Base-by-base conservation (phyloP, 2,888 invertebrate genomes). In the Acronicta leporina region DNA sequence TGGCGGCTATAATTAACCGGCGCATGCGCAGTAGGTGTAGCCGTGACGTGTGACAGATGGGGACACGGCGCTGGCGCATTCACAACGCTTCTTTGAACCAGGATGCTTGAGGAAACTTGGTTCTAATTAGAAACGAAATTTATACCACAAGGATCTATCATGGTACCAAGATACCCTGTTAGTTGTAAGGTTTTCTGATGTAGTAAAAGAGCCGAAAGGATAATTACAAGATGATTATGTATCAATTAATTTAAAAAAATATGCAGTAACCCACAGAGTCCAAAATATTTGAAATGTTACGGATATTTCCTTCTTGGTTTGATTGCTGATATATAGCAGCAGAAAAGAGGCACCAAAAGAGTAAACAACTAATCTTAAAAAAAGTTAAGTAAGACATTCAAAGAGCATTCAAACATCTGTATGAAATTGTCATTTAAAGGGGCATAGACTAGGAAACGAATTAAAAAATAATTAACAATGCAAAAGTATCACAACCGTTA, bases 11-110 rank as follows among this genome's bases (percentile, higher is more conserved):
- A 92, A 91, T 91, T 92, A 92, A 87, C 77, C 73, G 72, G 50
- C 68, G 72, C 71, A 54, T 71, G 81, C 78, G 85, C 85, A 82
- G 84, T 86, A 85, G 89, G 89, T 85, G 89, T 85, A 81, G 82
- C 84, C 49, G 70, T 77, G 92, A 91, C 92, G 84, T 77, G 84
- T 89, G 93, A 93, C 92, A 91, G 91, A 92, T 92, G 92, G 86
- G 75, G 83, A 92, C 92, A 92, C 85, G 84, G 82, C 86, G 87
- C 88, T 89, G 91, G 92, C 91, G 85, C 82, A 86, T 80, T 77
- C 79, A 73, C 71, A 63, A 68, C 69, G 83, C 77, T 83, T 85
- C 90, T 88, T 88, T 89, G 88, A 90, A 88, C 87, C 82, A 82
- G 67, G 67, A 69, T 63, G 59, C 67, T 73, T 80, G 83, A 85